Evolutionary conservation across 2,113 vertebrate species (phyloP).

Genomic region (Vireo altiloquus): DNA sequence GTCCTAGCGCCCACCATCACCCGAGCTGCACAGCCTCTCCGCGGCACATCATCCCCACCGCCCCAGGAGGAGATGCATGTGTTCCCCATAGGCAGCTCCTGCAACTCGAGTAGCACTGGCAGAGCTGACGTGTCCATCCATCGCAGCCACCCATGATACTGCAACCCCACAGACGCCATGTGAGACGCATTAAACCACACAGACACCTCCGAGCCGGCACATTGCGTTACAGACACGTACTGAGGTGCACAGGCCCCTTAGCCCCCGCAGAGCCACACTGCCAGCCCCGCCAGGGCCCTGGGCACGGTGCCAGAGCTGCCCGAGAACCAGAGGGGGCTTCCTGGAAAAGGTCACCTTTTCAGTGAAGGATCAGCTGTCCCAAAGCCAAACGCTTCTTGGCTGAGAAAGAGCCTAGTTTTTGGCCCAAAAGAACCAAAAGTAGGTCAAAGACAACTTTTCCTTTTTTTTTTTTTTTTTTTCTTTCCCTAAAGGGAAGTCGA

Average conservation of each 20-base stretch:
- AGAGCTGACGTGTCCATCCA: constrained; percentile 63
- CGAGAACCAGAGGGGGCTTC: neutral
- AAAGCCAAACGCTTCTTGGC: constrained; percentile 6
- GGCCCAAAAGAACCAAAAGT: constrained; percentile 14
- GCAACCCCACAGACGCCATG: constrained; percentile 67
- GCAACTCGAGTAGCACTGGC: constrained; percentile 65
- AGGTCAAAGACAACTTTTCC: constrained; percentile 28
- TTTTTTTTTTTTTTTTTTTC: neutral
- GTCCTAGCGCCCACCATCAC: constrained; percentile 69
- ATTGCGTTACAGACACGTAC: constrained; percentile 38
- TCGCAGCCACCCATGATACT: constrained; percentile 68
- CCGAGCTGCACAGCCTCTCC: constrained; percentile 70
- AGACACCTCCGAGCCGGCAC: constrained; percentile 62
- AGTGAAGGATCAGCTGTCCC: constrained; percentile 34
- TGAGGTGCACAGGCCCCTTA: constrained; percentile 52
- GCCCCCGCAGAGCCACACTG: constrained; percentile 11
- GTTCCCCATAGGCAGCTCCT: constrained; percentile 70
- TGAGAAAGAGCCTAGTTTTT: constrained; percentile 42
- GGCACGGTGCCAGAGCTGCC: constrained; percentile 13
- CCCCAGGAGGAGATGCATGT: constrained; percentile 71
- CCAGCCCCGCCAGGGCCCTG: neutral
- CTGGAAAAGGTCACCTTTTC: constrained; percentile 30
- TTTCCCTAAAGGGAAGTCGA: neutral
- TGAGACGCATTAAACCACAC: constrained; percentile 65
- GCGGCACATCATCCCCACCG: constrained; percentile 71